These are phyloP conservation scores for Lithosia quadra DNA, from an alignment of 2,888 invertebrate species.

Conservation along the genomic window DNA sequence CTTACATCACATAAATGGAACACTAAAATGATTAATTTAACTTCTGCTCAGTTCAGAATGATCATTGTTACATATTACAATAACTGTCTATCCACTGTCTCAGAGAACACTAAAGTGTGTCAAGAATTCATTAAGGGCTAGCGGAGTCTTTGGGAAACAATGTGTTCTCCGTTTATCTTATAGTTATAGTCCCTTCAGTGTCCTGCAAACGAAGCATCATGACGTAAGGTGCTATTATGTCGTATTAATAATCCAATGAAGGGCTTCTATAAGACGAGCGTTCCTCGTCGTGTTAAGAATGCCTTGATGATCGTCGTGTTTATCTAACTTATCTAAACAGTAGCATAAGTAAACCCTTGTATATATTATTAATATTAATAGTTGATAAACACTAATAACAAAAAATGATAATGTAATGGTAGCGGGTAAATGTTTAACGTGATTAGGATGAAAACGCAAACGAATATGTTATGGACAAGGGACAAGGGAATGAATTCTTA, in stretches of 20 bases:
- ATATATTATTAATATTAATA: no score
- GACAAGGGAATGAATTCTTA: no score
- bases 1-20: neutral
- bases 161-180: slow-evolving; percentile 24
- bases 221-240: slow-evolving; percentile 15
- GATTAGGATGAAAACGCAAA: no score
- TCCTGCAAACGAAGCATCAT: slow-evolving; percentile 30
- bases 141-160: slow-evolving; percentile 49
- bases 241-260: neutral
- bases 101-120: slow-evolving; percentile 46
- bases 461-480: no score
- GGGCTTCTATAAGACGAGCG: neutral
- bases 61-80: slow-evolving; percentile 47
- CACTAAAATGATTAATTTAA: neutral
- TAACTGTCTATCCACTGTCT: slow-evolving; percentile 42
- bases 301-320: neutral
- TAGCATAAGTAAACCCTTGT: no score
- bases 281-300: neutral
- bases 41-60: neutral
- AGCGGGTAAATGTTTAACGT: no score
- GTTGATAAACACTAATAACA: no score
- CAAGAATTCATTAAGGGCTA: slow-evolving; percentile 57
- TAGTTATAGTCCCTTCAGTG: slow-evolving; percentile 26
- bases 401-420: no score
- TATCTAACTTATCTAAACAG: neutral